A percentile compares a stretch with the other conserved stretches of the same genome.
Evolutionary conservation across 2,797 vertebrate species (phyloP).

Genomic region (Mormyrops attenuatus): DNA sequence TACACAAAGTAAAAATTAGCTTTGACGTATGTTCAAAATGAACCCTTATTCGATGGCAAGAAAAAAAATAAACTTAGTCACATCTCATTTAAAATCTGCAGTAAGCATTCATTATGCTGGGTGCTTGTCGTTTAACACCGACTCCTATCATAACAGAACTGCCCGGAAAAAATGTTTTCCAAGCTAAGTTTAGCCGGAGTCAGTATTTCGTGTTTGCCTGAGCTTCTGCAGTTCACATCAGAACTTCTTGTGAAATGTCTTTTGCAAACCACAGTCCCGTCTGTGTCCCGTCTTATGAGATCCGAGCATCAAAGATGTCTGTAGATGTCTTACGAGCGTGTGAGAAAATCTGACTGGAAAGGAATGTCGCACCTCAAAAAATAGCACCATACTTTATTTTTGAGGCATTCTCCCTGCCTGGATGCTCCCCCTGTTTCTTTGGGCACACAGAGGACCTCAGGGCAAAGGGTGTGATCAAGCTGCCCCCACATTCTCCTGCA

Average conservation of each 20-base stretch:
- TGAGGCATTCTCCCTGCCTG: conserved; percentile 37
- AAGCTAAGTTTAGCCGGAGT: conserved; percentile 56
- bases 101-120: background rate
- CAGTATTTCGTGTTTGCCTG: conserved; percentile 68
- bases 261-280: conserved; percentile 51
- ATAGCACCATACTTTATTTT: conserved; percentile 53
- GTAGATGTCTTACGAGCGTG: conserved; percentile 75
- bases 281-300: conserved; percentile 56
- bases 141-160: conserved; percentile 51
- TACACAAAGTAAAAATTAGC: background rate
- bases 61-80: background rate
- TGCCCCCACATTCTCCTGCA: background rate
- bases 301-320: conserved; percentile 67
- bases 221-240: conserved; percentile 62
- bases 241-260: conserved; percentile 72
- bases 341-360: conserved; percentile 66
- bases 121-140: background rate
- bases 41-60: background rate
- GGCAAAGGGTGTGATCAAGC: background rate
- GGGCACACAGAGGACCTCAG: conserved; percentile 22
- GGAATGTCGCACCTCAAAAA: conserved; percentile 74
- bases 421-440: conserved; percentile 42
- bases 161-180: conserved; percentile 49
- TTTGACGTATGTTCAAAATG: background rate
- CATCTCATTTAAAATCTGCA: background rate